Base-by-base conservation (phyloP, 2,113 vertebrate species). In the Hippopotamus amphibius region DNA sequence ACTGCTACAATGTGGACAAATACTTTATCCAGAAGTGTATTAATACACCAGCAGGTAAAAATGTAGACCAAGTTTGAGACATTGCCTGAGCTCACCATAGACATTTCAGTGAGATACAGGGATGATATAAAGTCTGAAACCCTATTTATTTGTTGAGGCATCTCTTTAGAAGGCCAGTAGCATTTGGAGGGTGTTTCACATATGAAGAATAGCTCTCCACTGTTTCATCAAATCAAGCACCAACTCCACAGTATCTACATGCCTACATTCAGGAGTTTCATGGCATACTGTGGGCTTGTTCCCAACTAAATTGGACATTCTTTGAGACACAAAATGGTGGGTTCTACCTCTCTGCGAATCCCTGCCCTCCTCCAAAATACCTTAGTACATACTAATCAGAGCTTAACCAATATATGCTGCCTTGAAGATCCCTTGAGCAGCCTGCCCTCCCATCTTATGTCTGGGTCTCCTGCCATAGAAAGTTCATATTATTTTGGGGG, bases 361-460 rank as follows among this genome's bases (percentile, higher is more conserved):
- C 30, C 46, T 30, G 22, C 37, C 8, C 30, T 10, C 4, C 10
- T 53, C 63, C 53, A 79, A 24, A 89, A 28, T 41, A 3, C 28
- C 12, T 63, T 59, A 57, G 76, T 3, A 43, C 3, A 57, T 11
- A 9, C n/a, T 26, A 37, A 9, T 50, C 22, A 74, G 24, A 28
- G 16, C 53, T 55, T 17, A 37, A 24, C 48, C 30, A 41, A 5
- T 30, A 5, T 24, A 21, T 59, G 46, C 72, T 33, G 41, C n/a
- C 87, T 21, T 30, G 21, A 55, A 87, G 50, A 30, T 37, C 5
- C 30, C n/a, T 24, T 4, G 19, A 37, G 53, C 17, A 61, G 41
- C 14, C 41, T 19, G 19, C 21, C 15, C 16, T 43, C 7, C 2
- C 2, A 1, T 10, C 17, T n/a, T 15, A 48, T 28, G 0, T 22